A percentile compares a stretch with the other conserved stretches of the same genome.
These are phyloP conservation scores for Dasyurus viverrinus DNA, from an alignment of 2,113 vertebrate genomes.

Conservation along the genomic window DNA sequence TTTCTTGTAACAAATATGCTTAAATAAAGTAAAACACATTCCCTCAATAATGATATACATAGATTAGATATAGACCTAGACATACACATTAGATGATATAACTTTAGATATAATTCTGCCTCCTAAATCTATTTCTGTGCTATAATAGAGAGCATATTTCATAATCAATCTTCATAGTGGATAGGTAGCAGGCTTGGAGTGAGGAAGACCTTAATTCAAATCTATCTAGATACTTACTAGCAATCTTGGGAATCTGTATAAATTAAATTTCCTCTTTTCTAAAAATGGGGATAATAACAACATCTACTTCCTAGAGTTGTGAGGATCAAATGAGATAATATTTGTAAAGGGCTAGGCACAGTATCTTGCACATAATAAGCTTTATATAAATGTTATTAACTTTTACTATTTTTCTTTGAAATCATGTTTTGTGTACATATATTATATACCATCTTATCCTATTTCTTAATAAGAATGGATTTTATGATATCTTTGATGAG, in stretches of 20 bases:
- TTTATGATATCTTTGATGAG: not conserved
- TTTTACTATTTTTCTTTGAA: not conserved
- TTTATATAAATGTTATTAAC: not conserved
- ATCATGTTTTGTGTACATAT: too few species aligned
- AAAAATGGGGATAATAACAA: not conserved
- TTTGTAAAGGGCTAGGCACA: not conserved
- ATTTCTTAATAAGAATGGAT: not conserved
- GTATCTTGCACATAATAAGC: not conserved
- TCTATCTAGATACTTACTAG: not conserved
- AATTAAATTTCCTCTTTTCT: not conserved
- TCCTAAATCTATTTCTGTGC: not conserved
- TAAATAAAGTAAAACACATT: not conserved
- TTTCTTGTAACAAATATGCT: not conserved
- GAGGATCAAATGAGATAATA: not conserved
- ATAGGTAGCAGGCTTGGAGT: not conserved
- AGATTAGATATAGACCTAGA: not conserved
- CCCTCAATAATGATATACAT: not conserved
- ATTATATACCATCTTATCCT: not conserved
- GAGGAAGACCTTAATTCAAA: not conserved
- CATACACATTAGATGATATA: not conserved
- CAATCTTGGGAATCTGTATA: not conserved
- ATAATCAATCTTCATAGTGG: not conserved
- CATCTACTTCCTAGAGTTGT: not conserved
- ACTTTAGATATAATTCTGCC: not conserved
- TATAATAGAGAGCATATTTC: not conserved